phyloP scores from a whole-genome alignment of 2,113 vertebrate species.

The Clarias macrocephalus region DNA sequence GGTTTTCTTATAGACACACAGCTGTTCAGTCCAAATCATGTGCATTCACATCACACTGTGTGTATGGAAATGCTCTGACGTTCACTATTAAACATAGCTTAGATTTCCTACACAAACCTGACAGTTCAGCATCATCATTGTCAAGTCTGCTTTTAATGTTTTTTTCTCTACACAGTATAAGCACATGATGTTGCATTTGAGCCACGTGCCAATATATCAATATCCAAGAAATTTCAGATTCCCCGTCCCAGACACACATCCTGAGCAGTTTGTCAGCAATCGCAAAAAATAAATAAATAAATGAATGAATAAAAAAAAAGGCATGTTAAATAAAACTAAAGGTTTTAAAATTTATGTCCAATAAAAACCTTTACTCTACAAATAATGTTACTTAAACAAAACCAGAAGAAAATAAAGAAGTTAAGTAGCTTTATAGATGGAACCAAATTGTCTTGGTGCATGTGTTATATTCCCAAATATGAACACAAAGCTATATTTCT shows the following conservation, averaged over 20 bases:
- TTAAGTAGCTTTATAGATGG: background rate
- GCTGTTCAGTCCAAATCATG: too few relatives aligned
- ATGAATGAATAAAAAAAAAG: background rate
- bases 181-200: background rate
- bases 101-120: too few relatives aligned
- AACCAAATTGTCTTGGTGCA: background rate
- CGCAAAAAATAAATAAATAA: background rate
- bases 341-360: background rate
- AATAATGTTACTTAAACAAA: background rate
- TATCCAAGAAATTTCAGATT: background rate
- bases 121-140: too few relatives aligned
- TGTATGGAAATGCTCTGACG: too few relatives aligned
- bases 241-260: background rate
- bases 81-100: too few relatives aligned
- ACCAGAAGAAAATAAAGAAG: background rate
- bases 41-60: too few relatives aligned
- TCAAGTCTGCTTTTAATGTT: too few relatives aligned
- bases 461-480: background rate
- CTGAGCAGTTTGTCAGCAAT: background rate
- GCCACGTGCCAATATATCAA: background rate
- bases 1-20: too few relatives aligned
- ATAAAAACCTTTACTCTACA: background rate
- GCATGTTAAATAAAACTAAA: too few relatives aligned
- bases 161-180: too few relatives aligned
- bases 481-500: background rate